Evolutionary conservation across 2,888 invertebrate species (phyloP).

Genomic region (Caenorhabditis sp.): DNA sequence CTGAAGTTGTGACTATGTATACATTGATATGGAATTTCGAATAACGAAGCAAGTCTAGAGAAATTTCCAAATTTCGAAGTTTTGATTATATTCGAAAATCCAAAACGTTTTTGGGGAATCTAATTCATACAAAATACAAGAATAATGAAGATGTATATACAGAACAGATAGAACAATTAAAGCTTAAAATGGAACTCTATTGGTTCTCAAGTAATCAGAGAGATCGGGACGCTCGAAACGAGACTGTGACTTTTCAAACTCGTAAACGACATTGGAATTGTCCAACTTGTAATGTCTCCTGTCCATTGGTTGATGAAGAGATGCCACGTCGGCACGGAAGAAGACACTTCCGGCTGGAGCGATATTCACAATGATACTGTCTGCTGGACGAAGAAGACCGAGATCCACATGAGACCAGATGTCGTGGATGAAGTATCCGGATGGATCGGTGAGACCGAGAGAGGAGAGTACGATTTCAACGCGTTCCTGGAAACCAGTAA

Average conservation of each 20-base stretch:
- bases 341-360: constrained; percentile 50
- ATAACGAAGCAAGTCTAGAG: no score
- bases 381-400: constrained; percentile 57
- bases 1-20: no score
- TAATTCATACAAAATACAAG: constrained; percentile 1
- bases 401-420: constrained; percentile 70
- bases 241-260: constrained; percentile 28
- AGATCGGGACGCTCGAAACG: constrained; percentile 3
- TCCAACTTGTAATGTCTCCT: constrained; percentile 19
- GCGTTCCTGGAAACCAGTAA: constrained; percentile 22
- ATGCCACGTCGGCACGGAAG: constrained; percentile 54
- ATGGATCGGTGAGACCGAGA: constrained; percentile 72
- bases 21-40: no score
- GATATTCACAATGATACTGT: constrained; percentile 32
- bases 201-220: constrained; percentile 37
- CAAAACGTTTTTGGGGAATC: no score
- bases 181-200: constrained; percentile 44
- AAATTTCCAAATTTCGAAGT: no score
- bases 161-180: background rate
- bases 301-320: constrained; percentile 18
- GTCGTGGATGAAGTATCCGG: constrained; percentile 75
- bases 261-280: constrained; percentile 45
- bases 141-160: constrained; percentile 11
- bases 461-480: constrained; percentile 70
- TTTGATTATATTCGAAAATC: no score